A percentile compares a stretch with the other conserved stretches of the same genome.
Evolutionary conservation across 2,797 vertebrate species (phyloP).

Genomic region (Danionella dracula): DNA sequence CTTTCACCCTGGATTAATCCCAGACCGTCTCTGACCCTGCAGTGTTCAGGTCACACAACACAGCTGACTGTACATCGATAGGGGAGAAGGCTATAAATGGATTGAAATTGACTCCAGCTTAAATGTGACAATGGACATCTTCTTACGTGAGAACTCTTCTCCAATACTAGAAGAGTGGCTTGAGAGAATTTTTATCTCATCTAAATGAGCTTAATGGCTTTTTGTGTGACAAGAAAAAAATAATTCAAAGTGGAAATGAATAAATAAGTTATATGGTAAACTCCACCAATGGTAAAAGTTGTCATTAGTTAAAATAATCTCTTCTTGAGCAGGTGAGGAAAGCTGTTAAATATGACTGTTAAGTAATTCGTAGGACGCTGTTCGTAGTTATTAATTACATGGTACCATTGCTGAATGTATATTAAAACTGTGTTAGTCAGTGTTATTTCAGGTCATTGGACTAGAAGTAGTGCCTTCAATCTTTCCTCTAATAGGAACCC

Average conservation of each 20-base stretch:
- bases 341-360: no score
- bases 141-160: slow-evolving; percentile 41
- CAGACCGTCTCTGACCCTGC: slow-evolving; percentile 25
- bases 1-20: slow-evolving; percentile 44
- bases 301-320: no score
- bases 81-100: slow-evolving; percentile 11
- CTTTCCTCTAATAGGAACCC: slow-evolving; percentile 21
- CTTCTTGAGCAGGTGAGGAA: no score
- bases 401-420: no score
- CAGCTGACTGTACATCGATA: slow-evolving; percentile 30
- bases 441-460: slow-evolving; percentile 56
- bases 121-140: slow-evolving; percentile 36
- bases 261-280: no score
- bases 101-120: slow-evolving; percentile 39
- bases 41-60: slow-evolving; percentile 33
- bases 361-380: no score
- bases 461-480: not conserved
- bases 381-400: no score
- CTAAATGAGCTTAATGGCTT: slow-evolving; percentile 34
- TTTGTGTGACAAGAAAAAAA: not conserved
- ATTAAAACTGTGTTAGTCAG: slow-evolving; percentile 62
- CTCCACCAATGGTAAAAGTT: no score
- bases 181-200: slow-evolving; percentile 43
- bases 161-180: slow-evolving; percentile 9
- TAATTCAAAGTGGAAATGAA: no score